A percentile compares a stretch with the other conserved stretches of the same genome.
phyloP scores from a whole-genome alignment of 2,113 vertebrate species.

The Addax nasomaculatus region DNA sequence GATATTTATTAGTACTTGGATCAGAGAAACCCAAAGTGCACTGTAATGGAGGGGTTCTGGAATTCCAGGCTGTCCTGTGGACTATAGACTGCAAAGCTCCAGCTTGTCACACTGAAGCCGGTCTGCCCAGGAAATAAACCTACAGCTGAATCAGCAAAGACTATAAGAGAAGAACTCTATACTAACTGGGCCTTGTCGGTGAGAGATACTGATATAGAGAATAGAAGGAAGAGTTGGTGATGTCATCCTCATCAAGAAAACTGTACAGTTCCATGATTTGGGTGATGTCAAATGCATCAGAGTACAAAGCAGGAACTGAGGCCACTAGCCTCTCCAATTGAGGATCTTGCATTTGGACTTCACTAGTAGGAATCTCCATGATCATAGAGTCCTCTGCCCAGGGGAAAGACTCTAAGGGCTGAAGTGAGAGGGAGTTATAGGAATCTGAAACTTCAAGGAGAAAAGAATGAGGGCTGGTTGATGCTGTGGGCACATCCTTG shows the following conservation, averaged over 20 bases:
- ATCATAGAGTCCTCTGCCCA: not conserved
- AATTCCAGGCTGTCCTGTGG: not conserved
- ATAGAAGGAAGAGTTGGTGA: not conserved
- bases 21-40: not conserved
- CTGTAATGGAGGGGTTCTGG: not conserved
- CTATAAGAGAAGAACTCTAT: not conserved
- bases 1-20: not conserved
- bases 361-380: not conserved
- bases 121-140: not conserved
- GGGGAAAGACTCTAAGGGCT: not conserved
- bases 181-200: not conserved
- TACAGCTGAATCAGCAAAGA: not conserved
- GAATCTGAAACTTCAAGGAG: not conserved
- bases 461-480: not conserved
- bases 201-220: slow-evolving; percentile 18
- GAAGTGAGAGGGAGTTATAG: not conserved
- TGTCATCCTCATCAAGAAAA: slow-evolving; percentile 6
- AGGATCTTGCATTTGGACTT: not conserved
- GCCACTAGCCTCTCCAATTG: not conserved
- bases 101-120: not conserved
- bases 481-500: too few relatives aligned
- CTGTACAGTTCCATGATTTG: slow-evolving; percentile 13
- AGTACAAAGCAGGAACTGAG: slow-evolving; percentile 19
- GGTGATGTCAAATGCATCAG: not conserved
- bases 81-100: not conserved